Base-by-base conservation (phyloP, 2,113 vertebrate genomes). In the Amazona guildingii region DNA sequence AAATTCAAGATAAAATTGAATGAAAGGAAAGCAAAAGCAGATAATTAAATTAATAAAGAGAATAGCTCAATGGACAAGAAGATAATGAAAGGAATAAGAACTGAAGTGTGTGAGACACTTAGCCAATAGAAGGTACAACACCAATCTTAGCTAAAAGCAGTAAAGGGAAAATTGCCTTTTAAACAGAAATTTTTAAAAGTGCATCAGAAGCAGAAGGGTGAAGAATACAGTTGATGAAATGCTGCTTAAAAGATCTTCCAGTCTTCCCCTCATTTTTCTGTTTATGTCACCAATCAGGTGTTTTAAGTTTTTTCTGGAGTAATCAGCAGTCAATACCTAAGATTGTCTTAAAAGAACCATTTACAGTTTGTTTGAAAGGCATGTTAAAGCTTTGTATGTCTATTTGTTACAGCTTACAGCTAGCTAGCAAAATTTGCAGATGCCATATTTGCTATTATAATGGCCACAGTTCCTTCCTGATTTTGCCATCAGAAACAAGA, bases 31-130 rank as follows among this genome's bases (percentile, higher is more conserved):
- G 43, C 1, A 3, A 78, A 95, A 92, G 19, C 23, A 85, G 86
- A 73, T 92, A 93, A 96, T 91, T 95, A 82, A 88, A 95, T 77
- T 97, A 96, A 94, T 94, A 89, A 75, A 41, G 43, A 88, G 39
- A 91, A 86, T 86, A 92, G 55, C 31, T 92, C 54, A 94, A 35
- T 88, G 81, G 86, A 81, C 29, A 91, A 77, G 59, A 86, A 93
- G 49, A 54, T 95, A 95, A 94, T 89, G 49, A 89, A 95, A 87
- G 24, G 78, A 91, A 87, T 64, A 46, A 91, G 33, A 83, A 62
- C 31, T 78, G 67, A 92, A 94, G 10, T 87, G 43, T 82, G 35
- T 80, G 67, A 91, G 64, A 80, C 39, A 95, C 37, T 82, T 85
- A 80, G 57, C 39, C 46, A 80, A 83, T 74, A 83, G 63, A 92